Conservation (phyloP, 2,888 invertebrate genomes). For the Drosophila buzzatii region DNA sequence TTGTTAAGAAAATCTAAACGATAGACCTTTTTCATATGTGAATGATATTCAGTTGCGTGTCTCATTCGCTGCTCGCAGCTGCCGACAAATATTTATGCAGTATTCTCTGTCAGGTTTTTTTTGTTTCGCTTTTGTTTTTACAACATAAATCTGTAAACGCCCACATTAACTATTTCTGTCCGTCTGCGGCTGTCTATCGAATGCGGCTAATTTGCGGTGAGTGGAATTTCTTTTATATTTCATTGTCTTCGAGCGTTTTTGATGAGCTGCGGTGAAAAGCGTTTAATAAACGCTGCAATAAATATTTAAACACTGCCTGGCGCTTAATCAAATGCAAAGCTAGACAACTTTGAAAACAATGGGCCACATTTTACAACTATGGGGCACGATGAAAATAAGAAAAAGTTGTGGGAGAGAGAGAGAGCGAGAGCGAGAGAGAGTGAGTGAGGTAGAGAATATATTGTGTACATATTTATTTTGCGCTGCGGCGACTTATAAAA, state of each 20-base stretch:
- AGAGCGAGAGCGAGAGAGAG: neutral
- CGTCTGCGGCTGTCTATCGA: constrained; percentile 1
- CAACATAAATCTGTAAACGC: constrained; percentile 62
- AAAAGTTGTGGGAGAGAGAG: neutral
- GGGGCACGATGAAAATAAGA: constrained; percentile 59
- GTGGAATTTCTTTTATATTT: constrained; percentile 55
- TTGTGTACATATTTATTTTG: constrained; percentile 55
- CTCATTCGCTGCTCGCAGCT: constrained; percentile 4
- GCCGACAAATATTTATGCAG: constrained; percentile 17
- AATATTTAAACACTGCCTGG: constrained; percentile 63
- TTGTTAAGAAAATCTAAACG: neutral
- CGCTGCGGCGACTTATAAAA: constrained; percentile 74
- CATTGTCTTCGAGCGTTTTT: constrained; percentile 53
- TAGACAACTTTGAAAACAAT: constrained; percentile 55
- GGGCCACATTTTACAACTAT: constrained; percentile 73
- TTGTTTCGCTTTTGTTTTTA: neutral
- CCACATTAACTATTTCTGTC: constrained; percentile 48
- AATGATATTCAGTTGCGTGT: constrained; percentile 42
- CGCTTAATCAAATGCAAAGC: constrained; percentile 68
- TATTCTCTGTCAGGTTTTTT: constrained; percentile 39
- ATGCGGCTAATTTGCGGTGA: constrained; percentile 52
- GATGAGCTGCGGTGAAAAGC: constrained; percentile 67
- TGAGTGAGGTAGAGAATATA: constrained; percentile 5
- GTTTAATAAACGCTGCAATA: constrained; percentile 71
- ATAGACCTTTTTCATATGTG: constrained; percentile 10